Percentiles rank a stretch among this genome's conserved stretches.
Evolutionary conservation across 2,888 invertebrate species (phyloP).

Genomic region (Achlya flavicornis): DNA sequence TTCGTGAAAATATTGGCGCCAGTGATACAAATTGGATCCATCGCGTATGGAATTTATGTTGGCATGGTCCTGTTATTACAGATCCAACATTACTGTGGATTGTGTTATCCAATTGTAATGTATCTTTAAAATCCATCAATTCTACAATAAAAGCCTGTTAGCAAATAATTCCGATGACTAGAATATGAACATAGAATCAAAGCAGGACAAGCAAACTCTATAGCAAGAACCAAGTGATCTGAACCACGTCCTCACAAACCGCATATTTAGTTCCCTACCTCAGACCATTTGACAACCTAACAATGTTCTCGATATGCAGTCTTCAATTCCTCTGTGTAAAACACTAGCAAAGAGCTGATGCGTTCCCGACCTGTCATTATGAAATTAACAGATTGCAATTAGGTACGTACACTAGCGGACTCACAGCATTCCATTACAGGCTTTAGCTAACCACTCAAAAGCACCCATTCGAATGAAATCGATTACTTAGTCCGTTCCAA

Average conservation of each 20-base stretch:
- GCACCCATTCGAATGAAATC: slow-evolving; percentile 5
- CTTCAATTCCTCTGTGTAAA: neutral
- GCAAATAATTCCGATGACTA: too few species aligned
- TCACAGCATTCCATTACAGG: slow-evolving; percentile 25
- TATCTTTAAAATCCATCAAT: too few species aligned
- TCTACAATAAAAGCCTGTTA: too few species aligned
- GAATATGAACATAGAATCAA: too few species aligned
- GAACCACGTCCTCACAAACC: too few species aligned
- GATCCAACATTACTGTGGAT: neutral
- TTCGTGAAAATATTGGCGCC: neutral
- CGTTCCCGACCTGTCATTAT: slow-evolving; percentile 18
- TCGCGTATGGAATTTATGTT: neutral
- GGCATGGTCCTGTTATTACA: neutral
- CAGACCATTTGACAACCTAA: neutral
- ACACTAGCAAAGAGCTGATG: neutral
- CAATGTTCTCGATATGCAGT: neutral
- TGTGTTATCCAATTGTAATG: too few species aligned
- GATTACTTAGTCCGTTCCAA: slow-evolving; percentile 5
- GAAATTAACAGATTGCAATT: slow-evolving; percentile 30
- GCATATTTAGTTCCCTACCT: too few species aligned
- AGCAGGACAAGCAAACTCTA: too few species aligned
- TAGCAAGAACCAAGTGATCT: too few species aligned
- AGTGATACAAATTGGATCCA: neutral
- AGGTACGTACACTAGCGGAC: slow-evolving; percentile 16
- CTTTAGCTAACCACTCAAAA: neutral